These are phyloP conservation scores for Zaprionus lineosus DNA, from an alignment of 2,888 invertebrate genomes.

Conservation along the genomic window DNA sequence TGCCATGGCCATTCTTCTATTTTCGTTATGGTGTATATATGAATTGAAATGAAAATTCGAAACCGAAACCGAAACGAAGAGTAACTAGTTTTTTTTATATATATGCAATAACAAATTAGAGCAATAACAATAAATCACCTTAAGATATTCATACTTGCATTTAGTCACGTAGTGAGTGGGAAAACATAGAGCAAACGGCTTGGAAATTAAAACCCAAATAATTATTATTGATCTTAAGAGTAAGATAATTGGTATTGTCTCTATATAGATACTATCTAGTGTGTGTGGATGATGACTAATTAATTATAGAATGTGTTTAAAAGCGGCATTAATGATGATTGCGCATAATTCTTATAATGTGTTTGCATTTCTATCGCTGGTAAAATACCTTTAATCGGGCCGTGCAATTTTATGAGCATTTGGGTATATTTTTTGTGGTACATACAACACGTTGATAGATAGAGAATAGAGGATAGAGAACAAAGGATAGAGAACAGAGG, in stretches of 20 bases:
- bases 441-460: slow-evolving; percentile 56
- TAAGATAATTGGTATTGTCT: slow-evolving; percentile 30
- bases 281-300: slow-evolving; percentile 14
- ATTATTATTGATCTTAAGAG: slow-evolving; percentile 25
- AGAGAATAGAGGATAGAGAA: no score
- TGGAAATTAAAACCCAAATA: slow-evolving; percentile 34
- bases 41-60: slow-evolving; percentile 46
- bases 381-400: slow-evolving; percentile 39
- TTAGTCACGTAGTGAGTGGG: slow-evolving; percentile 62
- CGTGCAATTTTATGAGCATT: slow-evolving; percentile 60
- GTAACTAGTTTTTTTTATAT: slow-evolving; percentile 70
- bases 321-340: slow-evolving; percentile 43
- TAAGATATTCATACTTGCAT: slow-evolving; percentile 48
- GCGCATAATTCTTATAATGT: slow-evolving; percentile 35
- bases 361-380: slow-evolving; percentile 47
- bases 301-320: slow-evolving; percentile 40
- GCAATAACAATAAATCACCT: slow-evolving; percentile 51
- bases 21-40: slow-evolving; percentile 65
- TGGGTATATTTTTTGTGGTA: slow-evolving; percentile 71
- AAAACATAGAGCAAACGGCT: slow-evolving; percentile 57
- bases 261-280: slow-evolving; percentile 6
- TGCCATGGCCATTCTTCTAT: slow-evolving; percentile 54
- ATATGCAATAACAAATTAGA: slow-evolving; percentile 68
- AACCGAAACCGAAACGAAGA: no score
- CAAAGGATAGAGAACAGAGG: no score